These are phyloP conservation scores for Lutra lutra DNA, from an alignment of 2,797 vertebrate genomes.

Conservation along the genomic window DNA sequence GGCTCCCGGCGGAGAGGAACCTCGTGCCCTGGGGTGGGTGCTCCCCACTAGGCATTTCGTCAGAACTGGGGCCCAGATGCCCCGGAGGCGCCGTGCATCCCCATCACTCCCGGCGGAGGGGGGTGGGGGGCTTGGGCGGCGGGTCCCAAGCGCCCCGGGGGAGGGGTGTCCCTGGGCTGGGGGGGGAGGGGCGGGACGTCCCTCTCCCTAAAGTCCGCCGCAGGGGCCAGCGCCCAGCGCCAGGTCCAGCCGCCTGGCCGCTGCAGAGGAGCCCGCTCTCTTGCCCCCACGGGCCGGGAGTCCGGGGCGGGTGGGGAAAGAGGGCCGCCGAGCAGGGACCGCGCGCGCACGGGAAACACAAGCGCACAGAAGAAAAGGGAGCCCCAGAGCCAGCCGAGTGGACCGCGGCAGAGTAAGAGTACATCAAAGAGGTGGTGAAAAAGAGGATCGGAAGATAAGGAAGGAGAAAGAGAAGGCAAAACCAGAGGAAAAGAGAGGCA, in stretches of 20 bases:
- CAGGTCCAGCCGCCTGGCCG: neutral
- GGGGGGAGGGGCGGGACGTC: neutral
- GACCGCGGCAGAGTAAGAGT: neutral
- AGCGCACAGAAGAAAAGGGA: neutral
- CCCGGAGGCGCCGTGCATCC: neutral
- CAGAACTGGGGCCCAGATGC: neutral
- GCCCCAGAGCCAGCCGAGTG: neutral
- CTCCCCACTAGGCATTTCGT: neutral
- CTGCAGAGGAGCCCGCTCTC: neutral
- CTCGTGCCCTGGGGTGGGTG: neutral
- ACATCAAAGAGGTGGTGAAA: neutral
- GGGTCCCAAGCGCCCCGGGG: rapidly evolving
- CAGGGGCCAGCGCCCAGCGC: neutral
- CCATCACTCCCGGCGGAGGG: rapidly evolving
- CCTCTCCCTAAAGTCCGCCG: neutral
- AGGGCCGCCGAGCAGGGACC: neutral
- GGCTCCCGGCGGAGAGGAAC: neutral
- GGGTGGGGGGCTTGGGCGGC: rapidly evolving
- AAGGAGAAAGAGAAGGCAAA: neutral
- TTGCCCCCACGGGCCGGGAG: neutral
- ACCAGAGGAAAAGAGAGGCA: rapidly evolving
- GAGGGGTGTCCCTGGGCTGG: neutral
- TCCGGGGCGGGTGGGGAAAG: neutral
- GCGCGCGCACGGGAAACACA: neutral
- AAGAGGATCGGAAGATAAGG: neutral